phyloP scores from a whole-genome alignment of 2,888 invertebrate genomes.

The Anorthoa munda region DNA sequence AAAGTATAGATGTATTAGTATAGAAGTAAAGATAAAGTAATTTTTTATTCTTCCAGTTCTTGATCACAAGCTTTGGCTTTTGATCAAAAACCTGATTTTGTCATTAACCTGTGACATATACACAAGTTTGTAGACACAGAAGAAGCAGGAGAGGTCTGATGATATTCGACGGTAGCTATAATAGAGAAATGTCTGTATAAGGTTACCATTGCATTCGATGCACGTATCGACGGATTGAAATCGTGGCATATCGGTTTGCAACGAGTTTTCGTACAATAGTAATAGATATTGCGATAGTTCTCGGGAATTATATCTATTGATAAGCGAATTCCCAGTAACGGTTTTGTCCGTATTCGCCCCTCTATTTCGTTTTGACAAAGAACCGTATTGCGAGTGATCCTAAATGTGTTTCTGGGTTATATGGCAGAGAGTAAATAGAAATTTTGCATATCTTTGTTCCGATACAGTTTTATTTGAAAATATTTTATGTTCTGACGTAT shows the following conservation, averaged over 20 bases:
- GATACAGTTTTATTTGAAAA: constrained; percentile 15
- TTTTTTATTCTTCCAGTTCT: too few species aligned
- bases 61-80: too few species aligned
- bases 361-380: constrained; percentile 29
- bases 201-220: constrained; percentile 72
- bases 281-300: constrained; percentile 55
- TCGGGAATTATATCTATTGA: constrained; percentile 47
- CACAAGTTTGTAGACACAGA: not conserved
- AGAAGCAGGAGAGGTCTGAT: constrained; percentile 38
- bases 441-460: constrained; percentile 28
- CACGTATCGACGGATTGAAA: constrained; percentile 76
- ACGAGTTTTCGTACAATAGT: constrained; percentile 67
- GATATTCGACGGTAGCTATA: constrained; percentile 52
- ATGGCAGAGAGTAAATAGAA: constrained; percentile 13
- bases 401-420: constrained; percentile 40
- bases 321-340: constrained; percentile 34
- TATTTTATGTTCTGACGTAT: constrained; percentile 4
- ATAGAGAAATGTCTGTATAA: constrained; percentile 67
- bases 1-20: too few species aligned
- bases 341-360: constrained; percentile 7
- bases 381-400: constrained; percentile 25
- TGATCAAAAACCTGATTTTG: too few species aligned
- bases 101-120: not conserved
- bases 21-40: too few species aligned
- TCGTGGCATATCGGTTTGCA: constrained; percentile 75